phyloP scores from a whole-genome alignment of 2,888 invertebrate species.

The Apamea sordens region DNA sequence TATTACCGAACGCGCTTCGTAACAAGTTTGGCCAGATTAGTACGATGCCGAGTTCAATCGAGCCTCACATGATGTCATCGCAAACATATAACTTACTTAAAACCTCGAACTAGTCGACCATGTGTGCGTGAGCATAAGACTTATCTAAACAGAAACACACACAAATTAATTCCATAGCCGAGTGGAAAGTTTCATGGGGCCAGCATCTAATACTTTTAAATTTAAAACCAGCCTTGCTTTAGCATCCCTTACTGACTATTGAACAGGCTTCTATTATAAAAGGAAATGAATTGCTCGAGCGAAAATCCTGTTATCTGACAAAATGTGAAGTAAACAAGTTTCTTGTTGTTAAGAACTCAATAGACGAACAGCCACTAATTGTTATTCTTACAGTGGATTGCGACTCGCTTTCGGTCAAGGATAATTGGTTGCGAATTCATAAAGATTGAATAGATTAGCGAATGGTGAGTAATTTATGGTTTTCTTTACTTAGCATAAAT shows the following conservation, averaged over 20 bases:
- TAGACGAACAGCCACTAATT: constrained; percentile 54
- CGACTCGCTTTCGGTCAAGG: constrained; percentile 78
- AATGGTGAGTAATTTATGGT: constrained; percentile 34
- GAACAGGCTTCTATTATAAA: constrained; percentile 71
- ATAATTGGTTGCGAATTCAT: constrained; percentile 68
- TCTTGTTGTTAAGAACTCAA: constrained; percentile 63
- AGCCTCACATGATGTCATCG: constrained; percentile 78
- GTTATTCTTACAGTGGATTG: constrained; percentile 66
- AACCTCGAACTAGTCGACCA: constrained; percentile 55
- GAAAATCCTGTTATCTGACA: constrained; percentile 70
- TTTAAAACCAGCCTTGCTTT: constrained; percentile 72
- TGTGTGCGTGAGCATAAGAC: constrained; percentile 64
- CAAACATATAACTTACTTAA: constrained; percentile 69
- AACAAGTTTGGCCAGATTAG: constrained; percentile 79
- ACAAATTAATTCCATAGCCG: constrained; percentile 67
- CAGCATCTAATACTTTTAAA: constrained; percentile 67
- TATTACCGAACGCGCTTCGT: constrained; percentile 61
- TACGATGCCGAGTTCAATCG: constrained; percentile 61
- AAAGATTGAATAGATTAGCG: constrained; percentile 50
- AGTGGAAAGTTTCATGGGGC: constrained; percentile 77
- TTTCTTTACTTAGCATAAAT: constrained; percentile 44
- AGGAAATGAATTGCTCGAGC: constrained; percentile 69
- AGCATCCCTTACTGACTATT: constrained; percentile 71
- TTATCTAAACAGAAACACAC: constrained; percentile 67
- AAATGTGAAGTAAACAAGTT: constrained; percentile 70